phyloP scores from a whole-genome alignment of 2,113 vertebrate genomes.

The Myrmecobius fasciatus region DNA sequence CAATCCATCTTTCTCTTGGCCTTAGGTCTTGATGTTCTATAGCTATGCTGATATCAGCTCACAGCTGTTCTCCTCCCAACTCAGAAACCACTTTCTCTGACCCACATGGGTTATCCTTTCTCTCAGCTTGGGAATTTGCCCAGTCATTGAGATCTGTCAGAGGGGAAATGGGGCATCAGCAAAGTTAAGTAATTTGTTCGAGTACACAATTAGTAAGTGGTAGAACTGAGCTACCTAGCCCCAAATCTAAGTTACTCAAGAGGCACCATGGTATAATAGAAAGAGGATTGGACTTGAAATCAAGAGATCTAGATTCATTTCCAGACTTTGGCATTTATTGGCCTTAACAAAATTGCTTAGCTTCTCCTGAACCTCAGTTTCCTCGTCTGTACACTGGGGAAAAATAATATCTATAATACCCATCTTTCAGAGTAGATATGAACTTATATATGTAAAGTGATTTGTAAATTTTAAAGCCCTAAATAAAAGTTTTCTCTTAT shows the following conservation, averaged over 20 bases:
- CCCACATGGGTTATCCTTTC: too few relatives aligned
- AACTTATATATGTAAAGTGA: neutral
- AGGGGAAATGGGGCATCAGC: neutral
- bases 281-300: neutral
- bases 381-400: neutral
- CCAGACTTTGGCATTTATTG: neutral
- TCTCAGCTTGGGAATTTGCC: neutral
- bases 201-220: neutral
- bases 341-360: neutral
- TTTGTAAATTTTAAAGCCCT: neutral
- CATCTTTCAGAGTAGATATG: neutral
- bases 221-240: neutral
- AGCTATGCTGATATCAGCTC: too few relatives aligned
- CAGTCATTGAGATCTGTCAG: neutral
- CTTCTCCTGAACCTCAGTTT: neutral
- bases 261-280: neutral
- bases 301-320: neutral
- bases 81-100: too few relatives aligned
- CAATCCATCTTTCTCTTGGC: too few relatives aligned
- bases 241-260: neutral
- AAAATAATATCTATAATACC: neutral
- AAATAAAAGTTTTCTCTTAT: slow-evolving; percentile 10
- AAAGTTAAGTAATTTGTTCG: neutral
- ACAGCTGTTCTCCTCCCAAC: too few relatives aligned
- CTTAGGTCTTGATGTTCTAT: too few relatives aligned